A percentile compares a stretch with the other conserved stretches of the same genome.
phyloP scores from a whole-genome alignment of 1,140 invertebrate genomes.

The Sweltsa coloradensis region DNA sequence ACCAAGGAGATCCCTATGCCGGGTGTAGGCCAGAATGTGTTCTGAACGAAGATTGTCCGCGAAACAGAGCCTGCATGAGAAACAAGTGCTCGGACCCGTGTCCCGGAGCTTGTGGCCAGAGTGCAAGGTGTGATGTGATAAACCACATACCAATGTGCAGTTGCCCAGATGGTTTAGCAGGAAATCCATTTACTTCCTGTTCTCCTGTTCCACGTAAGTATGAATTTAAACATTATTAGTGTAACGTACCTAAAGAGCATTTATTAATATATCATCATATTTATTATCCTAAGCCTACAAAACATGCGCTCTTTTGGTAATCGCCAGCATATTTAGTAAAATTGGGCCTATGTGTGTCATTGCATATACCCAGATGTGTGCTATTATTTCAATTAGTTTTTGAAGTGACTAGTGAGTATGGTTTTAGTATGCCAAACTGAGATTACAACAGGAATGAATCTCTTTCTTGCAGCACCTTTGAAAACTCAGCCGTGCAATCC shows the following conservation, averaged over 20 bases:
- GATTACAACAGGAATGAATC: constrained; percentile 16
- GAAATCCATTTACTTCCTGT: constrained; percentile 32
- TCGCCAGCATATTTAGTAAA: no score
- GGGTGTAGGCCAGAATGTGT: constrained; percentile 44
- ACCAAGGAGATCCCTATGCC: constrained; percentile 47
- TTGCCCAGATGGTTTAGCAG: constrained; percentile 31
- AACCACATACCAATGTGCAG: constrained; percentile 30
- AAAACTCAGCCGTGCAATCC: constrained; percentile 17
- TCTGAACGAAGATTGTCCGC: constrained; percentile 35
- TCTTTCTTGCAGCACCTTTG: constrained; percentile 13
- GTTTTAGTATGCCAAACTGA: neutral
- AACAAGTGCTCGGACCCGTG: constrained; percentile 67
- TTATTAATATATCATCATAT: no score
- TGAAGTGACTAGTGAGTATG: neutral
- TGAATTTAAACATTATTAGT: no score
- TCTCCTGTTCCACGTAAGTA: constrained; percentile 22
- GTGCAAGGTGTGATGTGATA: constrained; percentile 28
- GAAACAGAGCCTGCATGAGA: constrained; percentile 51
- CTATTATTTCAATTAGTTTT: no score
- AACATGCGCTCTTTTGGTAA: no score
- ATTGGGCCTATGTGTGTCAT: no score
- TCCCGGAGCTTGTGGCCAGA: constrained; percentile 29
- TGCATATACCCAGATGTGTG: no score
- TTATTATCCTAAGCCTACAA: no score
- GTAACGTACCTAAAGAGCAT: no score